Percentiles rank a stretch among this genome's conserved stretches.
These are phyloP conservation scores for Crocallis elinguaria DNA, from an alignment of 2,888 invertebrate species.

Conservation along the genomic window DNA sequence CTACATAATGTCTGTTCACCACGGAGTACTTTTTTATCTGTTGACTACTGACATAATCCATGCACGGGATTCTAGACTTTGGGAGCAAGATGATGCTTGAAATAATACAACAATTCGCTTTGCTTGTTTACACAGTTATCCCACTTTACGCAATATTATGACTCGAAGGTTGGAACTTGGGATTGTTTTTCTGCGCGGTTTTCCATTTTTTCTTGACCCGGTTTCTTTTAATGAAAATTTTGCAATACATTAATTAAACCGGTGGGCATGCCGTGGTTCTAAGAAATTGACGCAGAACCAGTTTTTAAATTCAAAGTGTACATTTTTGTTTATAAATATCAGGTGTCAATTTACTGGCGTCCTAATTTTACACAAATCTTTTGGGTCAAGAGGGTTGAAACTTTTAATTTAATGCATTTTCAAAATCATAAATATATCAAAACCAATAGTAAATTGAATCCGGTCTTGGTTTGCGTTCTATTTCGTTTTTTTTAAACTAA, in stretches of 20 bases:
- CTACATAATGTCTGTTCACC: conserved; percentile 64
- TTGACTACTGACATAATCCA: conserved; percentile 52
- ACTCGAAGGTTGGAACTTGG: conserved; percentile 57
- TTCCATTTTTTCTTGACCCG: conserved; percentile 78
- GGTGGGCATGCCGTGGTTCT: conserved; percentile 52
- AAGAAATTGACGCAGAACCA: too few relatives aligned
- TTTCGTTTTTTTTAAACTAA: too few relatives aligned
- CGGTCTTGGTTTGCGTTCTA: too few relatives aligned
- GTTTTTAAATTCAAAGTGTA: conserved; percentile 11
- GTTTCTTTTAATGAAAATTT: conserved; percentile 71
- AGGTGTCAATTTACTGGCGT: conserved; percentile 17
- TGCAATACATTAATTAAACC: conserved; percentile 71
- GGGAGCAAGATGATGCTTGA: conserved; percentile 35
- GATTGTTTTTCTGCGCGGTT: conserved; percentile 63
- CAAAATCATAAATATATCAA: neutral
- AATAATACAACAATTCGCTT: conserved; percentile 25
- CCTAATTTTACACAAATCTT: conserved; percentile 2
- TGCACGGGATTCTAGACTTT: conserved; percentile 49
- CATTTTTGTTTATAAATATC: conserved; percentile 10
- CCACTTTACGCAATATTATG: conserved; percentile 54
- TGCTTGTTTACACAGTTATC: conserved; percentile 43
- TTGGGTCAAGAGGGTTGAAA: neutral
- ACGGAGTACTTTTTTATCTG: too few relatives aligned
- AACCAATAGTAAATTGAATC: neutral
- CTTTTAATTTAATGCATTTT: neutral